Percentiles rank a stretch among this genome's conserved stretches.
phyloP scores from a whole-genome alignment of 2,797 vertebrate genomes.

The Phrynocephalus forsythii region DNA sequence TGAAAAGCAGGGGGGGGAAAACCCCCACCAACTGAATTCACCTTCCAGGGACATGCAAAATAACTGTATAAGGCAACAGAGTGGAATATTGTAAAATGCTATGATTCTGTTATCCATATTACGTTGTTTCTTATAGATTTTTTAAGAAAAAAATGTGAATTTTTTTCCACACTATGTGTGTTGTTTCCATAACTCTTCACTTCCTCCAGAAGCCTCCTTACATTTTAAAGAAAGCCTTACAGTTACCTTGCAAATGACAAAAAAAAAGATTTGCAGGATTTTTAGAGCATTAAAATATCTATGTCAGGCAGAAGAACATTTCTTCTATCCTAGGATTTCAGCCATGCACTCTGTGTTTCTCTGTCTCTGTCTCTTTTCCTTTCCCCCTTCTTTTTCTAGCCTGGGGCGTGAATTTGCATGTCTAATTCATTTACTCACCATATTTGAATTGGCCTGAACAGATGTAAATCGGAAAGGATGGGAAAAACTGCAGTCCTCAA shows the following conservation, averaged over 20 bases:
- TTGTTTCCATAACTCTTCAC: constrained; percentile 93
- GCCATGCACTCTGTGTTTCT: constrained; percentile 81
- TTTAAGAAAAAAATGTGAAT: constrained; percentile 98
- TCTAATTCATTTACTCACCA: constrained; percentile 89
- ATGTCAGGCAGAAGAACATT: constrained; percentile 85
- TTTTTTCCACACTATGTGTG: constrained; percentile 98
- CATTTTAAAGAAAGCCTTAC: constrained; percentile 87
- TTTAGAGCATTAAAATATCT: constrained; percentile 87
- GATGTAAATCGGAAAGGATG: constrained; percentile 87
- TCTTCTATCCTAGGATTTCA: constrained; percentile 88
- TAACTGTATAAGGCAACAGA: constrained; percentile 98
- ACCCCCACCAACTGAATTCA: constrained; percentile 88
- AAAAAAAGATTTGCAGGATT: constrained; percentile 85
- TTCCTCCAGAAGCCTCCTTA: constrained; percentile 91
- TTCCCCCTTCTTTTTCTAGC: constrained; percentile 81
- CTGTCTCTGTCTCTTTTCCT: constrained; percentile 74
- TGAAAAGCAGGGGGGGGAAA: constrained; percentile 86
- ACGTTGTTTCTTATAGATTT: constrained; percentile 99
- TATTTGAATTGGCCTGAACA: constrained; percentile 89
- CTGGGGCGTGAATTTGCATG: constrained; percentile 88
- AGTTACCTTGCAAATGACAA: constrained; percentile 85
- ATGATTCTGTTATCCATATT: constrained; percentile 99
- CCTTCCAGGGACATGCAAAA: constrained; percentile 93
- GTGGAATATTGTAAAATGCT: constrained; percentile 99
- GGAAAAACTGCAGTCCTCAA: constrained; percentile 88